Evolutionary conservation across 2,888 invertebrate species (phyloP).

Genomic region (Tipula lateralis): DNA sequence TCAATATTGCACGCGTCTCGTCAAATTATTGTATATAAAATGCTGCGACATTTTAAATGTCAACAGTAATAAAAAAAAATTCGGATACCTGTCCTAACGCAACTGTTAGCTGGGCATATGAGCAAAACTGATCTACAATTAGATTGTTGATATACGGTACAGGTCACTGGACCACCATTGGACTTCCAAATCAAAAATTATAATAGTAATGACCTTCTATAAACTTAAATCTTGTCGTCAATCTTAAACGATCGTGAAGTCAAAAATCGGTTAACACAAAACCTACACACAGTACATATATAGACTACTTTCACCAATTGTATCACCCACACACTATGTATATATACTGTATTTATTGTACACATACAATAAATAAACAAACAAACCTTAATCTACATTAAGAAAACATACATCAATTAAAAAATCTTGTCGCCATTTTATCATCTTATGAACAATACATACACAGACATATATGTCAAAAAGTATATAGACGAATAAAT

Average conservation of each 20-base stretch:
- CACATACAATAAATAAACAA: not conserved
- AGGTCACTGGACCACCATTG: too few species aligned
- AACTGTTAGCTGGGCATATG: too few species aligned
- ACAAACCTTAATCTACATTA: not conserved
- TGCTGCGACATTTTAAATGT: too few species aligned
- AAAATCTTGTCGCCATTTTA: not conserved
- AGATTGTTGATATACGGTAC: too few species aligned
- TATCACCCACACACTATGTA: not conserved
- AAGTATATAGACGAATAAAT: not conserved
- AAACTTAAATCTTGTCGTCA: too few species aligned
- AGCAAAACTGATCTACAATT: too few species aligned
- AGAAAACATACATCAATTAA: not conserved
- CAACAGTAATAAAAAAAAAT: too few species aligned
- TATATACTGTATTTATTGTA: not conserved
- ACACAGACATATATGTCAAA: not conserved
- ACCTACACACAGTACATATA: not conserved
- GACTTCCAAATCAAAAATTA: too few species aligned
- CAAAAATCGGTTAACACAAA: not conserved
- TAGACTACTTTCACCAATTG: not conserved
- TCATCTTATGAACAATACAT: not conserved
- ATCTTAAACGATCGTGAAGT: not conserved
- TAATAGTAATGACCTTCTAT: too few species aligned
- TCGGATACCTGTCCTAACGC: too few species aligned
- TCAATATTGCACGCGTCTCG: too few species aligned
- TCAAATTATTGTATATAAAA: too few species aligned